phyloP scores from a whole-genome alignment of 2,113 vertebrate genomes.

The Mesitornis unicolor region DNA sequence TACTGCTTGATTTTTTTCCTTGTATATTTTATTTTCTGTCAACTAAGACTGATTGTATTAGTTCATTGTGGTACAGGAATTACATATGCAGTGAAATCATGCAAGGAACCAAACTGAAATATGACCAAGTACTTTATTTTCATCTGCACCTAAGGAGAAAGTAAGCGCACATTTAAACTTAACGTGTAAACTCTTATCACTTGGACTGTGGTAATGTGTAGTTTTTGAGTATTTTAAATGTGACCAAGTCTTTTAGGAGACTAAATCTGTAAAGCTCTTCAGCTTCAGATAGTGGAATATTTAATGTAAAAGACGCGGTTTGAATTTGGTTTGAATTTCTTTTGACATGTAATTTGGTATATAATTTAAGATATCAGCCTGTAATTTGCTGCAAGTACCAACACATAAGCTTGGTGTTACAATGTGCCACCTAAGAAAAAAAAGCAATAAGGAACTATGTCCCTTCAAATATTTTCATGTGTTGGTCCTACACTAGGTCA shows the following conservation, averaged over 20 bases:
- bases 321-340: not conserved
- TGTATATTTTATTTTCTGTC: not conserved
- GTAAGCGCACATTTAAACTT: not conserved
- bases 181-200: not conserved
- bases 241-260: not conserved
- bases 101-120: not conserved
- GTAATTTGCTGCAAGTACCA: not conserved
- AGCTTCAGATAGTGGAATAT: not conserved
- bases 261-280: not conserved
- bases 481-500: not conserved
- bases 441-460: not conserved
- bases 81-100: not conserved
- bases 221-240: not conserved
- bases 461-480: not conserved
- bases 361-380: not conserved
- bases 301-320: not conserved
- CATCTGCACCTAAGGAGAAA: not conserved
- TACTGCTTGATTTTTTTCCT: not conserved
- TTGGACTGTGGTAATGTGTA: not conserved
- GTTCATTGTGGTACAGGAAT: not conserved
- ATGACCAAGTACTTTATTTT: not conserved
- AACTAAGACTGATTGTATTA: not conserved
- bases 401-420: not conserved
- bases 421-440: not conserved
- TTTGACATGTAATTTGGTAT: not conserved